Percentiles rank a stretch among this genome's conserved stretches.
phyloP scores from a whole-genome alignment of 2,113 vertebrate species.

The Pseudois nayaur region DNA sequence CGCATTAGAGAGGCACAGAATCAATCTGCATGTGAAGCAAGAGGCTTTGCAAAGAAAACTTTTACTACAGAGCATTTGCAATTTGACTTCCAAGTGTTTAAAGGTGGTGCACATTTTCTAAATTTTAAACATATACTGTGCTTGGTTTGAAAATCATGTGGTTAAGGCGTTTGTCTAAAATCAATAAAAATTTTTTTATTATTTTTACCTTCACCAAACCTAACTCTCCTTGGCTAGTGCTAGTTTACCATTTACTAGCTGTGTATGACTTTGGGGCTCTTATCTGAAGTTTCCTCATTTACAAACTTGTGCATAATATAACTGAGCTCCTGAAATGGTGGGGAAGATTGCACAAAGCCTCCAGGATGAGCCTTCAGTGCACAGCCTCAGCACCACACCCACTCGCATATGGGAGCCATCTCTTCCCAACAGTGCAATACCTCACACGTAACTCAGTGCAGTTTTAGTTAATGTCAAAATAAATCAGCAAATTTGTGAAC shows the following conservation, averaged over 20 bases:
- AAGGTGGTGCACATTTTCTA: background rate
- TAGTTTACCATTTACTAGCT: background rate
- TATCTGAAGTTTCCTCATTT: background rate
- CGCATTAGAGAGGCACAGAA: background rate
- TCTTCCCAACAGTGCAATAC: background rate
- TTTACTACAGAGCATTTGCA: background rate
- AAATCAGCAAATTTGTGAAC: background rate
- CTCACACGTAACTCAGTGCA: background rate
- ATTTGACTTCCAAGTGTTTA: background rate
- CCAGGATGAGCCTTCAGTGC: background rate
- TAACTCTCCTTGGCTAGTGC: background rate
- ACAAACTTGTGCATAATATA: background rate
- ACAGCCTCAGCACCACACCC: fast-evolving
- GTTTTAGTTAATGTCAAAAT: background rate
- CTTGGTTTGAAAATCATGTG: background rate
- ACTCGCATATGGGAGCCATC: fast-evolving
- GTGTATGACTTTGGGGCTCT: background rate
- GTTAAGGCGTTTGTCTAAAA: background rate
- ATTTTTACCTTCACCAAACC: background rate
- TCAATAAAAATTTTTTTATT: background rate
- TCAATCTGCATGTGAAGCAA: background rate
- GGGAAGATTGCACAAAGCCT: background rate
- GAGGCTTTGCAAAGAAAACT: background rate
- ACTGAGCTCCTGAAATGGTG: background rate
- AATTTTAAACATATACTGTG: background rate